Evolutionary conservation across 2,797 vertebrate species (phyloP).

Genomic region (Phalloptychus januarius): DNA sequence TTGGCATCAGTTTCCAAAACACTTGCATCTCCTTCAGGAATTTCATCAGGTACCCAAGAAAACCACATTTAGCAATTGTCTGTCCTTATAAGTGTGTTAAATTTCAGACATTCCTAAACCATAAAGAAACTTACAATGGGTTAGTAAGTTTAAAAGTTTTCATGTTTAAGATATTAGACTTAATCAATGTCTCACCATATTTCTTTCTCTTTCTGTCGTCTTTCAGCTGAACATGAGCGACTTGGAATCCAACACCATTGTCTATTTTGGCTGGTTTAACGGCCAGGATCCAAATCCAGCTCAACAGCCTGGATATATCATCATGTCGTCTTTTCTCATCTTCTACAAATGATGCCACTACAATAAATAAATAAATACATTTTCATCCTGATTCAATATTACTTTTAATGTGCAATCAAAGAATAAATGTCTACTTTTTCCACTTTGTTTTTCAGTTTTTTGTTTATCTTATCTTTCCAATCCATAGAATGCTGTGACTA

Average conservation of each 20-base stretch:
- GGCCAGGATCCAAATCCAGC: constrained; percentile 78
- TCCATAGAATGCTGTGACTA: not conserved
- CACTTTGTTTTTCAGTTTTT: not conserved
- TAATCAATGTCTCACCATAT: not conserved
- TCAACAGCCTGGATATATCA: constrained; percentile 77
- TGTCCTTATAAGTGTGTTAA: not conserved
- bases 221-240: constrained; percentile 73
- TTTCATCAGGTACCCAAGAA: not conserved
- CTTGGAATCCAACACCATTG: constrained; percentile 63
- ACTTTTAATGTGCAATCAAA: constrained; percentile 9
- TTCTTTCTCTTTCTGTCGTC: constrained; percentile 11
- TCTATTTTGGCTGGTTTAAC: constrained; percentile 80
- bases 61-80: not conserved
- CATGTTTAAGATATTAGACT: not conserved
- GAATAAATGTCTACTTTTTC: constrained; percentile 44
- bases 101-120: not conserved
- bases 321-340: constrained; percentile 83
- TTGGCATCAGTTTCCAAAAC: not conserved
- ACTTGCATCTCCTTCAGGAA: not conserved
- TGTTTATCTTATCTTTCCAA: not conserved
- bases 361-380: too few species aligned
- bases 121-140: not conserved
- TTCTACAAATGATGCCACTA: constrained; percentile 77
- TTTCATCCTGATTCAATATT: not conserved
- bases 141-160: not conserved